Evolutionary conservation across 2,888 invertebrate genomes (phyloP), one percentile per base, ranked within the genome.

Genomic region (Bellardia pandia): DNA sequence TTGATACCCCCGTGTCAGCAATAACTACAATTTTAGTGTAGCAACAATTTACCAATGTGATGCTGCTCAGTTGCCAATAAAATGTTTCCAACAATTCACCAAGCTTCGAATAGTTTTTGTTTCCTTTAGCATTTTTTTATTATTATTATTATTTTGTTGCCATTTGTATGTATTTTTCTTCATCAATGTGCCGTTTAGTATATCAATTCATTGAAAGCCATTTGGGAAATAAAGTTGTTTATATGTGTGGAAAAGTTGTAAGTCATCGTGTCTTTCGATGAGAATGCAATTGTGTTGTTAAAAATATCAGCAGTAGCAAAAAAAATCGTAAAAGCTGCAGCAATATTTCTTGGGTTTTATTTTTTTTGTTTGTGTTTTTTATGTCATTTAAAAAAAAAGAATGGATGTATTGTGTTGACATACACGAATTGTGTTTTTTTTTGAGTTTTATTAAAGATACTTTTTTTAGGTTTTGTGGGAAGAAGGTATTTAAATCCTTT

Each of bases 21-120:
- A 89, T 90, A 90, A 91, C 89, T 91, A 90, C 90, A 90, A 89
- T 90, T 91, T 90, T 89, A 91, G 69, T 90, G 90, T 89, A 89
- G 89, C 90, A 90, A 89, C 90, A 91, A 91, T 90, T 90, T 92
- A 90, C 88, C 83, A 82, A 89, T 89, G 88, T 89, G 60, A 33
- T 71, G 69, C 30, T 82, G 37, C 62, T 71, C 11, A 45, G 51
- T 56, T 86, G 78, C 82, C 82, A 86, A 82, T 82, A 74, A 78
- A 88, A 69, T 58, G 53, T 71, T 75, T 48, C 53, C 56, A 74
- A 58, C 72, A 64, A 85, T 11, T 79, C 74, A 66, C 80, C 69
- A 68, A 74, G 40, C 53, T 11, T 42, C 30, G 30, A 23, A 23
- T 1, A 23, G 45, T 60, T 66, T 13, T 37, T 16, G 13, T 64